phyloP scores from a whole-genome alignment of 1,140 invertebrate genomes.

The Trichomalopsis sarcophagae region DNA sequence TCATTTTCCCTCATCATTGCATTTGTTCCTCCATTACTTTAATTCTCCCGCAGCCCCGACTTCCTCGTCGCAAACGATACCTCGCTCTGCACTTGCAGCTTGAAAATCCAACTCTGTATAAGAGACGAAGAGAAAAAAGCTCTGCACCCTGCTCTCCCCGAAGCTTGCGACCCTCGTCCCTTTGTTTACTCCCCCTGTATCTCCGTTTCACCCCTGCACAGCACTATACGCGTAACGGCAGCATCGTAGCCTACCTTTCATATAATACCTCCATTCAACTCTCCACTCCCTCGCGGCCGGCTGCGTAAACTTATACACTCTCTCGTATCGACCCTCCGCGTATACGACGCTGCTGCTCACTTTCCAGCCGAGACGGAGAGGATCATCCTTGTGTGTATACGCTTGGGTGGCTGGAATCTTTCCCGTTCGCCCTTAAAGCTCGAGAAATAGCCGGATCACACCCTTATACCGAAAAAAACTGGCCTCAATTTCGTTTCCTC shows the following conservation, averaged over 20 bases:
- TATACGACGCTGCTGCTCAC: neutral
- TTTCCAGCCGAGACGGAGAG: neutral
- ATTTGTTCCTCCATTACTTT: neutral
- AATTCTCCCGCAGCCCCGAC: neutral
- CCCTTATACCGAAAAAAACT: neutral
- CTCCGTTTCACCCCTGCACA: too few relatives aligned
- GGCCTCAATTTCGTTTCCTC: too few relatives aligned
- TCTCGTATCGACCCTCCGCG: neutral
- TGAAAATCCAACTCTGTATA: too few relatives aligned
- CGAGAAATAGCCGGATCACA: neutral
- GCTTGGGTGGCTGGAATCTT: too few relatives aligned
- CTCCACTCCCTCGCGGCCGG: neutral
- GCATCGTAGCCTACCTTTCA: neutral
- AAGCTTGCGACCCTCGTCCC: too few relatives aligned
- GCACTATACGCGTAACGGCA: too few relatives aligned
- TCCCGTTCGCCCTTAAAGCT: neutral
- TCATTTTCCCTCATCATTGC: neutral
- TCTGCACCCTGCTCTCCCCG: too few relatives aligned
- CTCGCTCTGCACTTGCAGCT: too few relatives aligned
- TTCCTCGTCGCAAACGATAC: neutral
- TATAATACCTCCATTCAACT: neutral
- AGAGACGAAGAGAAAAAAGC: too few relatives aligned
- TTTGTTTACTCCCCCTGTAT: too few relatives aligned
- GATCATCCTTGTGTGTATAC: neutral
- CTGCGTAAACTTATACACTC: neutral